Evolutionary conservation across 2,113 vertebrate species (phyloP).

Genomic region (Dascyllus trimaculatus): DNA sequence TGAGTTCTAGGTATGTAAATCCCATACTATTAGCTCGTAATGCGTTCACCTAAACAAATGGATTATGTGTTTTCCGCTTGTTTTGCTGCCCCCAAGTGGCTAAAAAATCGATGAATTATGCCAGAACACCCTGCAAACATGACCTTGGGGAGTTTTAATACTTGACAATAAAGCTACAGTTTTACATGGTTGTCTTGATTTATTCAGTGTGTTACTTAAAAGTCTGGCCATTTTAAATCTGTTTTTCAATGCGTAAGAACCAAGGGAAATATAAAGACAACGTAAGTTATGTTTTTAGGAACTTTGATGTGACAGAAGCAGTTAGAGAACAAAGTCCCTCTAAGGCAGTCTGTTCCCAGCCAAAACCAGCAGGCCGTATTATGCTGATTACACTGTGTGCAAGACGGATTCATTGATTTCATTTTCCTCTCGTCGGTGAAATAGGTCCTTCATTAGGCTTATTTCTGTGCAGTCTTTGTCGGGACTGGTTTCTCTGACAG

Average conservation of each 20-base stretch:
- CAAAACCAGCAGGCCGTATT: slow-evolving; percentile 7
- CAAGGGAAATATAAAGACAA: background rate
- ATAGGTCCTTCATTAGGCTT: slow-evolving; percentile 37
- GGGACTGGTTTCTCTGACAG: slow-evolving; percentile 30
- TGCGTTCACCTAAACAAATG: too few species aligned
- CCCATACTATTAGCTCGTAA: too few species aligned
- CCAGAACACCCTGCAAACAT: background rate
- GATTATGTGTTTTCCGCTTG: too few species aligned
- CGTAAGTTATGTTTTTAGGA: background rate
- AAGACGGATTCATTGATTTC: slow-evolving; percentile 8
- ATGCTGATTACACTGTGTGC: slow-evolving; percentile 1
- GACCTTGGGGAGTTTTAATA: too few species aligned
- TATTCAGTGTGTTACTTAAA: background rate
- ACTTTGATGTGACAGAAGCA: background rate
- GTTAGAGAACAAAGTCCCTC: background rate
- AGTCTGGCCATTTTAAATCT: background rate
- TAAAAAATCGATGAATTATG: background rate
- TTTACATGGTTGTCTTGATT: too few species aligned
- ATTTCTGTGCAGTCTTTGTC: slow-evolving; percentile 22
- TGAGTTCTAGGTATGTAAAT: too few species aligned
- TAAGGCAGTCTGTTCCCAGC: background rate
- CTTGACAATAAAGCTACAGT: too few species aligned
- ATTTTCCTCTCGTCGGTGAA: slow-evolving; percentile 1
- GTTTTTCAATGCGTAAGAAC: background rate
- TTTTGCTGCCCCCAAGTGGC: too few species aligned